A percentile compares a stretch with the other conserved stretches of the same genome.
Evolutionary conservation across 2,888 invertebrate genomes (phyloP).

Genomic region (Tipula confusa): DNA sequence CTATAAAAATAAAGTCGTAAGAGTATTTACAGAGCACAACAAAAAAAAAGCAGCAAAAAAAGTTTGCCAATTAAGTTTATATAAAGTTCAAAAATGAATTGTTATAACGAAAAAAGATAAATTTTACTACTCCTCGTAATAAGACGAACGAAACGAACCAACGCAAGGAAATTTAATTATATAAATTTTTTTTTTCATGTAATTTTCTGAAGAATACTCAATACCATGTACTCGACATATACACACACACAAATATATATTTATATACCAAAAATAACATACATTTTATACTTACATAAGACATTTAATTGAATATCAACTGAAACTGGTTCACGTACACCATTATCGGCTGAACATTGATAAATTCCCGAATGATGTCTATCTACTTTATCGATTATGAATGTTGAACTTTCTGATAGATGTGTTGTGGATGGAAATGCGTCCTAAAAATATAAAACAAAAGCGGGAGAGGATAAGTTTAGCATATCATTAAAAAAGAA

Average conservation of each 20-base stretch:
- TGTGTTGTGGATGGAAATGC: slow-evolving; percentile 49
- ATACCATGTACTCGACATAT: not conserved
- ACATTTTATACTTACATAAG: slow-evolving; percentile 49
- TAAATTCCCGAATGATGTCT: slow-evolving; percentile 54
- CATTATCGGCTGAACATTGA: slow-evolving; percentile 54
- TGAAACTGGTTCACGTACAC: slow-evolving; percentile 53
- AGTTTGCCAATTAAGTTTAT: slow-evolving; percentile 12
- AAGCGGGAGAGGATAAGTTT: not conserved
- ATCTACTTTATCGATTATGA: slow-evolving; percentile 53
- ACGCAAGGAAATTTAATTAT: not conserved
- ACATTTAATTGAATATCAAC: slow-evolving; percentile 54
- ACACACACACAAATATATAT: too few species aligned
- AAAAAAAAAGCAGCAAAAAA: slow-evolving; percentile 27
- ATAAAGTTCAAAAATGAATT: slow-evolving; percentile 12
- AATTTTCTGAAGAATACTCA: not conserved
- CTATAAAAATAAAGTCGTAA: not conserved
- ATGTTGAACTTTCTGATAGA: slow-evolving; percentile 51
- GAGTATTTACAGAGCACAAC: not conserved
- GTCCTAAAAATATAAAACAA: slow-evolving; percentile 37
- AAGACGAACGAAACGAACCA: not conserved
- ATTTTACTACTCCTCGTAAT: not conserved
- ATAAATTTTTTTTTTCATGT: not conserved
- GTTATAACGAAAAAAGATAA: not conserved
- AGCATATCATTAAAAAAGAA: not conserved
- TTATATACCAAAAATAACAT: too few species aligned